These are phyloP conservation scores for Agonopterix arenella DNA, from an alignment of 2,888 invertebrate species.

Conservation along the genomic window DNA sequence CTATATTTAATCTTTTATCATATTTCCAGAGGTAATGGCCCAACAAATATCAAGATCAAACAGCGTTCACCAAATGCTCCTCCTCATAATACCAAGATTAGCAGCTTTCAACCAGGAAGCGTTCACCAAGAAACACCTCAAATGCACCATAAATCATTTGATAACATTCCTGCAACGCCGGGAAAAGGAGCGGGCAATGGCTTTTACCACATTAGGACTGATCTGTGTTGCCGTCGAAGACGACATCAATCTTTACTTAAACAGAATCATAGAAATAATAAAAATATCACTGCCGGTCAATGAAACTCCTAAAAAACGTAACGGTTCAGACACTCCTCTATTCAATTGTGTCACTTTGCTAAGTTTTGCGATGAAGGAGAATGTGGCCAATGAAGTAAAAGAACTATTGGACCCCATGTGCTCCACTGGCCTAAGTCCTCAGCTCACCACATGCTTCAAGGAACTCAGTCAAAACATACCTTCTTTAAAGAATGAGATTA, in stretches of 20 bases:
- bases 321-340: conserved; percentile 87
- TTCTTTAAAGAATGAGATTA: conserved; percentile 91
- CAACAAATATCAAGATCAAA: conserved; percentile 86
- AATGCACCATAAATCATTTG: conserved; percentile 86
- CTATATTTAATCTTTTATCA: conserved; percentile 1
- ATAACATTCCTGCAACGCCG: conserved; percentile 85
- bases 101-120: conserved; percentile 93
- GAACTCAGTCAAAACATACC: conserved; percentile 95
- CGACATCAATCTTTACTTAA: conserved; percentile 86
- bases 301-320: conserved; percentile 86
- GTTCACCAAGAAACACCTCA: conserved; percentile 86
- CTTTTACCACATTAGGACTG: conserved; percentile 94
- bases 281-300: conserved; percentile 84
- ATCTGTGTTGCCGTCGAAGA: conserved; percentile 92
- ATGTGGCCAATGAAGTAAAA: conserved; percentile 86
- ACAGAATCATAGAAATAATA: conserved; percentile 90
- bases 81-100: conserved; percentile 91
- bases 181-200: conserved; percentile 90
- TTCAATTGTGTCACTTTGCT: conserved; percentile 97
- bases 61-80: conserved; percentile 91
- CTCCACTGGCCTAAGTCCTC: conserved; percentile 91
- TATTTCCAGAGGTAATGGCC: conserved; percentile 82
- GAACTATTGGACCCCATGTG: conserved; percentile 95
- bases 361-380: conserved; percentile 90
- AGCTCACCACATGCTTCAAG: conserved; percentile 92